Evolutionary conservation across 1,140 invertebrate genomes (phyloP), one percentile per base, ranked within the genome.

Genomic region (Mya arenaria): DNA sequence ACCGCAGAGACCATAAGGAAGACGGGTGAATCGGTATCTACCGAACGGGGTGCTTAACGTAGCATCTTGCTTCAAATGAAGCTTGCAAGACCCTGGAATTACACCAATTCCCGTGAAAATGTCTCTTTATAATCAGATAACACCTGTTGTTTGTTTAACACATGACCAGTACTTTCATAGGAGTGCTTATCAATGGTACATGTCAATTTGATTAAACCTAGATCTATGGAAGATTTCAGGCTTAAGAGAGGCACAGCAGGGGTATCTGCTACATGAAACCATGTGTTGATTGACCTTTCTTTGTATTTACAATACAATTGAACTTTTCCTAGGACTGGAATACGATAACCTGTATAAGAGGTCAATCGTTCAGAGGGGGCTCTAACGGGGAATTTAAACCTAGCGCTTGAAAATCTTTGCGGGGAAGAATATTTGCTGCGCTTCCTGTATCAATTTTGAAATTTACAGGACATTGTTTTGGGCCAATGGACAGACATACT

Each of bases 1-100:
- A 28, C 17, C 55, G n/a, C 63, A 78, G 13, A 91, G 65, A 69
- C 87, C 89, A 83, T 90, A 86, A 17, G 88, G 32, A 44, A 74
- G 28, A 56, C 75, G 82, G 82, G 80, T 60, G 17, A 65, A 25
- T 5, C 60, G 36, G 37, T 78, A 83, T 37, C 83, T 74, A 34
- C 48, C 19, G 28, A 82, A 25, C 0, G 81, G 72, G 15, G 82
- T 56, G 32, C 82, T 68, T 23, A 83, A 8, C 58, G 25, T 34
- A 19, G 74, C 79, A 25, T 77, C 32, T 39, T 52, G 17, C 6
- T 84, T 63, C 37, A 83, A 17, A 36, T 82, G 56, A 2, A 87
- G 79, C 17, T 81, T 44, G 39, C 41, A 52, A 28, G 44, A 48
- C 13, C 79, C 82, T 74, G 69, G 68, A 13, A 87, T 32, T 32